Evolutionary conservation across 2,797 vertebrate species (phyloP).

Genomic region (Spheniscus humboldti): DNA sequence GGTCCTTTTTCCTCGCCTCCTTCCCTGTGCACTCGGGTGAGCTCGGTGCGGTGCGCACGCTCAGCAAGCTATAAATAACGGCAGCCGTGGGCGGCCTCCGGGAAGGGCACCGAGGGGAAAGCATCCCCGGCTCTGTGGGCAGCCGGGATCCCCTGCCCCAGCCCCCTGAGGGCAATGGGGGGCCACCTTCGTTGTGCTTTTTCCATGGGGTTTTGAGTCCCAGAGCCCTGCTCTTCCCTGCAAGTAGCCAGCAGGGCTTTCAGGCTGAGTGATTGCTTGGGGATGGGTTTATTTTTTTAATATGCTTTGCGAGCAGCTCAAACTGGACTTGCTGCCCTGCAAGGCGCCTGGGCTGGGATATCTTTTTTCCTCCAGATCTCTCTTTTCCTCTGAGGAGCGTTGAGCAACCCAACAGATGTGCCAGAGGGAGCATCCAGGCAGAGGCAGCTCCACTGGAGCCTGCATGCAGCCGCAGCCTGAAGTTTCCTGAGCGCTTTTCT

Average conservation of each 20-base stretch:
- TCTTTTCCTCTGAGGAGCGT: background rate
- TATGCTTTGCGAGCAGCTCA: background rate
- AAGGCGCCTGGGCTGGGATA: background rate
- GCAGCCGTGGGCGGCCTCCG: background rate
- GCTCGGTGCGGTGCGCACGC: background rate
- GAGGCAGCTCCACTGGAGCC: background rate
- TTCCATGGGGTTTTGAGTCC: background rate
- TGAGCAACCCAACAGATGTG: background rate
- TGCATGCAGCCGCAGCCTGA: background rate
- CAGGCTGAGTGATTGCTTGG: background rate
- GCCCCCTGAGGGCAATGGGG: background rate
- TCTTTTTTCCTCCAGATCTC: background rate
- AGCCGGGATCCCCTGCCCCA: background rate
- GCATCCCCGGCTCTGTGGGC: background rate
- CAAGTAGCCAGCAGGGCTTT: background rate
- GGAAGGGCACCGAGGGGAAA: background rate
- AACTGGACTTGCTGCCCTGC: background rate
- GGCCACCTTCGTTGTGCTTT: background rate
- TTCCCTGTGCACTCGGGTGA: background rate
- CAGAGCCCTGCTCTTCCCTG: background rate
- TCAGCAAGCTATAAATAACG: constrained; percentile 2
- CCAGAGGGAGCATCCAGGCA: background rate
- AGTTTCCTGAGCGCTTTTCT: background rate
- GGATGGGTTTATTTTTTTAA: background rate
- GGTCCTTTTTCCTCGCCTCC: background rate